phyloP scores from a whole-genome alignment of 2,113 vertebrate genomes.

The Bubo blakistoni region DNA sequence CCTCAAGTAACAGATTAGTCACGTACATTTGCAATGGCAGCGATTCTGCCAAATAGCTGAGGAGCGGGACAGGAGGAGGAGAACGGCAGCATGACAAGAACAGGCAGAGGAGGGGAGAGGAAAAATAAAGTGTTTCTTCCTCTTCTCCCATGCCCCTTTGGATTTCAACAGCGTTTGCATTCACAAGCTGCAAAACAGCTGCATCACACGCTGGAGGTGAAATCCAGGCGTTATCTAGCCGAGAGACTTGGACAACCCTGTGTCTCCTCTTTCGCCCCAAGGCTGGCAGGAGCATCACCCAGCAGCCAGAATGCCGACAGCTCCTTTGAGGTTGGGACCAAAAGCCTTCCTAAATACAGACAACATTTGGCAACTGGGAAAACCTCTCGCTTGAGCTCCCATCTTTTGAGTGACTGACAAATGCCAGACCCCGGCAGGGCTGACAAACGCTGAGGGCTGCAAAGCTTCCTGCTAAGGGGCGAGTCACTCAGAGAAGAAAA shows the following conservation, averaged over 20 bases:
- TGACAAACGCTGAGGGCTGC: neutral
- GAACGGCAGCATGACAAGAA: neutral
- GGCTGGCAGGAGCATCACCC: neutral
- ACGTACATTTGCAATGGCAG: conserved; percentile 44
- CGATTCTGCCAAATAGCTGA: conserved; percentile 14
- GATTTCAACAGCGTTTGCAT: neutral
- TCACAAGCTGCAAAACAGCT: neutral
- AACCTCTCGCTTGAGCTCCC: neutral
- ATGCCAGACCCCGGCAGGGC: neutral
- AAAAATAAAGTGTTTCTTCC: neutral
- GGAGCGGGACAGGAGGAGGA: neutral
- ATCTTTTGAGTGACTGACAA: neutral
- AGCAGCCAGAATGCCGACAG: neutral
- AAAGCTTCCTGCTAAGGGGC: neutral
- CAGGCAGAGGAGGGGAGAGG: neutral
- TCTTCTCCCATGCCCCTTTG: neutral
- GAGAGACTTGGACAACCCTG: neutral
- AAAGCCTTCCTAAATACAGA: neutral
- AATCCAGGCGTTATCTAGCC: neutral
- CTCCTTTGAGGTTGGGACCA: neutral
- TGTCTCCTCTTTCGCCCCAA: neutral
- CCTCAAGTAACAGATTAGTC: conserved; percentile 62
- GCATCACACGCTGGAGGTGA: neutral
- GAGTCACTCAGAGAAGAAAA: neutral
- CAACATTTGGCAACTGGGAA: neutral